A percentile compares a stretch with the other conserved stretches of the same genome.
phyloP scores from a whole-genome alignment of 2,888 invertebrate genomes.

The Cantharis rufa region DNA sequence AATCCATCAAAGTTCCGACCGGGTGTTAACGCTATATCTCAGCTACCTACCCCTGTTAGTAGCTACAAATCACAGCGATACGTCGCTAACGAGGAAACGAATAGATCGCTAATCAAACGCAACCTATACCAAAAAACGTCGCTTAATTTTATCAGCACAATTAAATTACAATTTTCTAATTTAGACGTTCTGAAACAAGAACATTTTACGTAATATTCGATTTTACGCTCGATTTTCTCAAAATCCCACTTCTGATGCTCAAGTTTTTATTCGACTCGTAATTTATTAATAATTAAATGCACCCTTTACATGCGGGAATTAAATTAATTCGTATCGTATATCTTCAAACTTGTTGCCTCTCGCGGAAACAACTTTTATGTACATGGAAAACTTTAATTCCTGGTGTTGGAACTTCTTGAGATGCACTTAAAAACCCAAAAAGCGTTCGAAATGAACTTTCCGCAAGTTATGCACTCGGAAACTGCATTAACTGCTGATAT shows the following conservation, averaged over 20 bases:
- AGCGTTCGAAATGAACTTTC: not conserved
- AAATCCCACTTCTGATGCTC: not conserved
- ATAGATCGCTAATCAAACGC: conserved; percentile 32
- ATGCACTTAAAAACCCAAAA: not conserved
- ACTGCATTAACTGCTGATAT: not conserved
- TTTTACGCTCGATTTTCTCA: no score
- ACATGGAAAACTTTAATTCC: not conserved
- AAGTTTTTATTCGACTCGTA: not conserved
- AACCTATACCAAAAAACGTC: conserved; percentile 4
- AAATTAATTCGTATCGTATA: not conserved
- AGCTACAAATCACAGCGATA: conserved; percentile 35
- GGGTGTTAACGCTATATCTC: conserved; percentile 39
- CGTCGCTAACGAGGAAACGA: conserved; percentile 37
- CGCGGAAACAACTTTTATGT: not conserved
- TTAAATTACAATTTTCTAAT: not conserved
- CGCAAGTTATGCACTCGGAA: not conserved
- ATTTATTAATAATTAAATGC: not conserved
- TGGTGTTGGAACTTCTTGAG: not conserved
- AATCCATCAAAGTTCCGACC: conserved; percentile 38
- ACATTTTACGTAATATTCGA: not conserved
- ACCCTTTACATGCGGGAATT: not conserved
- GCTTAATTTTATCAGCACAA: not conserved
- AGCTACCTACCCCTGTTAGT: conserved; percentile 25
- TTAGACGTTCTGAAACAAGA: not conserved
- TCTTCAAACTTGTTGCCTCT: not conserved